Conservation (phyloP, 2,113 vertebrate genomes). For the Lycaon pictus region DNA sequence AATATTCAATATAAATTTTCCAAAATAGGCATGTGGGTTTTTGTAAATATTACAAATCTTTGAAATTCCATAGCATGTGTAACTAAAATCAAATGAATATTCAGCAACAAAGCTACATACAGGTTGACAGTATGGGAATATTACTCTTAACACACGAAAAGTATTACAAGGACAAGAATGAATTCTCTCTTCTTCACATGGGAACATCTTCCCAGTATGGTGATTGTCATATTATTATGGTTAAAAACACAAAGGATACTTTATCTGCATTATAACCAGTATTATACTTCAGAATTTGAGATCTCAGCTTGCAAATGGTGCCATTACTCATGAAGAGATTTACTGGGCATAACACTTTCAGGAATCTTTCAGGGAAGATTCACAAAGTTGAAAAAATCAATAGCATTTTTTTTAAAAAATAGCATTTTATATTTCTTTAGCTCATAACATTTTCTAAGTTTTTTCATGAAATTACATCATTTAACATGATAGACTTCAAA, state of each 20-base stretch:
- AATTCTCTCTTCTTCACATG: not conserved
- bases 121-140: not conserved
- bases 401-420: not conserved
- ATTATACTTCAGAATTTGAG: not conserved
- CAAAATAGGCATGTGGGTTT: not conserved
- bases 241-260: slow-evolving; percentile 28
- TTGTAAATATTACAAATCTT: not conserved
- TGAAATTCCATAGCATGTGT: not conserved
- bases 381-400: not conserved
- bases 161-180: not conserved
- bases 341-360: slow-evolving; percentile 9
- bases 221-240: not conserved
- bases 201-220: not conserved
- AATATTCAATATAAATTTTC: slow-evolving; percentile 43
- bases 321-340: slow-evolving; percentile 24
- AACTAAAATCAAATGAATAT: slow-evolving; percentile 31
- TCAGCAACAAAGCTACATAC: not conserved
- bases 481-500: not conserved
- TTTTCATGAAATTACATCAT: not conserved
- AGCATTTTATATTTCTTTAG: slow-evolving; percentile 42
- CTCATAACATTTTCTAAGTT: not conserved
- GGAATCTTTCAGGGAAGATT: not conserved
- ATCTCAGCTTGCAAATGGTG: not conserved
- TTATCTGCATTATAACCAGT: not conserved
- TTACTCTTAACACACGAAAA: not conserved